Conservation (phyloP, 2,888 invertebrate species). For the Argyresthia albistria region DNA sequence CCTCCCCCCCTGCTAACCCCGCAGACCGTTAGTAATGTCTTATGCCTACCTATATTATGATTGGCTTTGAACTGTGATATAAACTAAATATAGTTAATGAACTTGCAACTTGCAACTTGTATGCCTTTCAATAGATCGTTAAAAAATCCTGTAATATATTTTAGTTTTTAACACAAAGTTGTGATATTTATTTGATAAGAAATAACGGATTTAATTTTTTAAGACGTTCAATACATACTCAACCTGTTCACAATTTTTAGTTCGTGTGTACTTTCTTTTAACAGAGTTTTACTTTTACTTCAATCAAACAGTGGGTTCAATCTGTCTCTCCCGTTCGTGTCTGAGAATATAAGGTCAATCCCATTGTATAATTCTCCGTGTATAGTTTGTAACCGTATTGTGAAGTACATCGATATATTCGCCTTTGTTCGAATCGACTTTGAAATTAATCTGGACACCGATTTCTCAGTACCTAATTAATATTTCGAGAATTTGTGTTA, state of each 20-base stretch:
- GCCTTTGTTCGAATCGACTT: no score
- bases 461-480: no score
- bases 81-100: neutral
- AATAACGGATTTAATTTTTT: neutral
- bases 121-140: neutral
- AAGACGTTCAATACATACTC: neutral
- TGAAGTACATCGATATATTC: neutral
- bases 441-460: no score
- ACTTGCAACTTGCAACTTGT: neutral
- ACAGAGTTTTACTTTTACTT: no score
- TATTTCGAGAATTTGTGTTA: no score
- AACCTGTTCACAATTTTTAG: no score
- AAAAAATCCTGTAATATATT: no score
- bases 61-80: slow-evolving; percentile 3
- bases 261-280: no score
- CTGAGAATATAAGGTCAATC: neutral
- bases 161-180: neutral
- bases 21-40: neutral
- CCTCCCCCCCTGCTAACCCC: no score
- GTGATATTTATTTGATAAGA: neutral
- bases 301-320: no score
- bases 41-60: neutral
- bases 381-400: no score
- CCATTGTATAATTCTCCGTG: neutral
- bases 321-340: neutral